Base-by-base conservation (phyloP, 2,888 invertebrate species). In the Ennomos erosarius region DNA sequence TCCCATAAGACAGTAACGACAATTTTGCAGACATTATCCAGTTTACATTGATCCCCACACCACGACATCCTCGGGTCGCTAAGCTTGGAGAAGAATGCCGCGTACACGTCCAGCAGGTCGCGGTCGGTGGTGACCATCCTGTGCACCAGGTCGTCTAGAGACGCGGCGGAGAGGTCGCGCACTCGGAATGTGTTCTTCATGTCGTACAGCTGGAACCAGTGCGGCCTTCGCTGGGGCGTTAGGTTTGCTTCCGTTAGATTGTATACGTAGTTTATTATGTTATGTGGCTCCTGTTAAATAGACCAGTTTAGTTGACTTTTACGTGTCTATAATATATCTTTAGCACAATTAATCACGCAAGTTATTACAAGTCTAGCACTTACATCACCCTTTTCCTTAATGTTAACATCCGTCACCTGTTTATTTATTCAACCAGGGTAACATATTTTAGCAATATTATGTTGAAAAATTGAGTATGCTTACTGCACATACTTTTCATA, bases 161-260 rank as follows among this genome's bases (percentile, higher is more conserved):
- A 94, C 0, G 81, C 74, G 0, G 96, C 93, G 10, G 94, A 93
- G 11, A 97, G 88, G 70, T 95, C 93, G 0, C 81, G 61, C 12
- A 96, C 78, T 10, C 90, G 92, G 73, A 95, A 97, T 9, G 93
- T 94, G 48, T 94, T 93, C 71, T 93, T 94, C 70, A 97, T 95
- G n/a, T 95, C 94, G 78, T 97, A 97, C 26, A 96, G 94, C 78
- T 94, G 93, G 73, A 93, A 94, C 97, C 97, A 97, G 8, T 87
- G 85, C 0, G 97, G 97, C 10, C 88, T 82, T 39, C 86, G 68
- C 1, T 92, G 73, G 0, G 94, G 93, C 0, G 89, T 84, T 9
- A 92, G 76, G 78, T 97, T 97, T 0, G 97, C 96, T 77, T 93
- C 93, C 0, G 95, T 96, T 40, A 98, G 81, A 81, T 98, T 96